Evolutionary conservation across 2,797 vertebrate genomes (phyloP).

Genomic region (Carapus acus): DNA sequence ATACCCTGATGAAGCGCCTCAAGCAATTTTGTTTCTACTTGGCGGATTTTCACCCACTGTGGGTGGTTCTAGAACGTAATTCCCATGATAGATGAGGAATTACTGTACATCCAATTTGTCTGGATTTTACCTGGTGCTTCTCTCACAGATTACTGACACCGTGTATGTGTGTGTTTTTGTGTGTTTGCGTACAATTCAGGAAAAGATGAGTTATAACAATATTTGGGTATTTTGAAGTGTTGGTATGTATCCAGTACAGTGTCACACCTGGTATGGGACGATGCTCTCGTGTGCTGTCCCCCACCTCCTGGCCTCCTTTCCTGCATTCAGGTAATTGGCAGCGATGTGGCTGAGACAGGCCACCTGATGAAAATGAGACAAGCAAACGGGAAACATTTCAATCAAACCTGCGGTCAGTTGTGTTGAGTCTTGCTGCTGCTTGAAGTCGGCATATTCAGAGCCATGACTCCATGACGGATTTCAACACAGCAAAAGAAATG

Average conservation of each 20-base stretch:
- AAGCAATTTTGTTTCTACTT: too few relatives aligned
- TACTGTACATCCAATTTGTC: too few relatives aligned
- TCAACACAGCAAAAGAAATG: neutral
- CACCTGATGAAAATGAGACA: conserved; percentile 72
- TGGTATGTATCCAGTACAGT: too few relatives aligned
- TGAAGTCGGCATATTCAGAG: conserved; percentile 13
- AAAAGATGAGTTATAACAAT: neutral
- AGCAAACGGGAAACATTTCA: conserved; percentile 6
- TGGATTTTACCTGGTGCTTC: too few relatives aligned
- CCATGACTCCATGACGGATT: too few relatives aligned
- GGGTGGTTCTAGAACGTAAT: too few relatives aligned
- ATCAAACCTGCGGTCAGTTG: conserved; percentile 9
- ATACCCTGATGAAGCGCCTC: too few relatives aligned
- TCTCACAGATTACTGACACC: too few relatives aligned
- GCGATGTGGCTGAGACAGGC: conserved; percentile 90
- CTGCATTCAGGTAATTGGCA: conserved; percentile 85
- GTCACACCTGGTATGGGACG: conserved; percentile 90
- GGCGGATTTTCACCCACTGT: too few relatives aligned
- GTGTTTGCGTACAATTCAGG: neutral
- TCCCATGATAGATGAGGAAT: too few relatives aligned
- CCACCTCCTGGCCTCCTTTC: conserved; percentile 83
- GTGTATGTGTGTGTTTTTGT: too few relatives aligned
- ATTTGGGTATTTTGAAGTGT: neutral
- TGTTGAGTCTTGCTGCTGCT: conserved; percentile 1
- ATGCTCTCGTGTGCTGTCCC: conserved; percentile 93